Percentiles rank a stretch among this genome's conserved stretches.
phyloP scores from a whole-genome alignment of 2,888 invertebrate genomes.

The Eupelmus urozonus region DNA sequence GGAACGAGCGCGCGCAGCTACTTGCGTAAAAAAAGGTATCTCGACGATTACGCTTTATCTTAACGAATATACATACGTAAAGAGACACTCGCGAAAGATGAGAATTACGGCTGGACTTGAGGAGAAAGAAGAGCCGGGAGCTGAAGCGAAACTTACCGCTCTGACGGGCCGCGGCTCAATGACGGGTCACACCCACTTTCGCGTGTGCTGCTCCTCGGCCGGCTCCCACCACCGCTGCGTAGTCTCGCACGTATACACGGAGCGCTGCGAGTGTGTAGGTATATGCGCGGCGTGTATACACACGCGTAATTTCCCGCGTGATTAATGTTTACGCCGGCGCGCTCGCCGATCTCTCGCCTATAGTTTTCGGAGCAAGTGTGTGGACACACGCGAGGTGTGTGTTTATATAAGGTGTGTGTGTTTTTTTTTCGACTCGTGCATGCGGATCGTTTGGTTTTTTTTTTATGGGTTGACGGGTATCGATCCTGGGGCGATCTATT shows the following conservation, averaged over 20 bases:
- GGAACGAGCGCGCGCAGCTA: too few species aligned
- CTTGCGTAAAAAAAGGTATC: too few species aligned
- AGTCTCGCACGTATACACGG: neutral
- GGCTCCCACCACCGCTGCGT: neutral
- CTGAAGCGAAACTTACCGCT: slow-evolving; percentile 51
- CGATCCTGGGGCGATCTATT: too few species aligned
- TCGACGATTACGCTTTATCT: too few species aligned
- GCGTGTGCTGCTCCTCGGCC: neutral
- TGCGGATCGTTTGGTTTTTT: too few species aligned
- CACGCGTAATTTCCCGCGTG: slow-evolving; percentile 37
- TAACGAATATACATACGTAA: too few species aligned
- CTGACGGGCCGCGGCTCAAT: slow-evolving; percentile 61
- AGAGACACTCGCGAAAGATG: too few species aligned
- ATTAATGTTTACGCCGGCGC: slow-evolving; percentile 14
- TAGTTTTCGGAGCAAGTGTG: neutral
- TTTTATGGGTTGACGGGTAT: too few species aligned
- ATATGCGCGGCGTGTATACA: neutral
- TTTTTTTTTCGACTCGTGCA: too few species aligned
- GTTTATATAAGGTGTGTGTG: too few species aligned
- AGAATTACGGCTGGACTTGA: neutral
- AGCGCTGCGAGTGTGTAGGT: neutral
- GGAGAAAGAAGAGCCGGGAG: slow-evolving; percentile 1
- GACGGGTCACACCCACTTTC: slow-evolving; percentile 67
- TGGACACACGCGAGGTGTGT: neutral
- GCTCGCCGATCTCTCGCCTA: neutral